Evolutionary conservation across 2,888 invertebrate genomes (phyloP).

Genomic region (Ferdinandea cuprea): DNA sequence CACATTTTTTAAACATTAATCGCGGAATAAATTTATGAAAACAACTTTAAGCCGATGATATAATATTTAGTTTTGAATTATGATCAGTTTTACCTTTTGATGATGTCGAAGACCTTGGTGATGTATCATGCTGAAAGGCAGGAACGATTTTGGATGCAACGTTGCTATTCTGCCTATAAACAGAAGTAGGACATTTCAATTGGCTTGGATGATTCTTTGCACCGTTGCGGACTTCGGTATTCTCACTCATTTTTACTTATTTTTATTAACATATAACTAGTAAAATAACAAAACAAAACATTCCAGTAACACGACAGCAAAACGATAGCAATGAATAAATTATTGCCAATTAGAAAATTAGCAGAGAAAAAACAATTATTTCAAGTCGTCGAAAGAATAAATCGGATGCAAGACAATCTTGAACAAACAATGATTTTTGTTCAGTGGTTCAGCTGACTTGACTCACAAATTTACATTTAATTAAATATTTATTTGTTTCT

Average conservation of each 20-base stretch:
- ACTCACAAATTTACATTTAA: conserved; percentile 2
- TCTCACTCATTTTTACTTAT: conserved; percentile 40
- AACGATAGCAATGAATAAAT: conserved; percentile 1
- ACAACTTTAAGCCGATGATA: conserved; percentile 18
- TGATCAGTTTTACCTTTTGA: conserved; percentile 52
- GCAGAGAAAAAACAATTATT: neutral
- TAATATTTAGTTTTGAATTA: conserved; percentile 11
- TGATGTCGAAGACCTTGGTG: conserved; percentile 60
- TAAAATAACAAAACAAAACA: neutral
- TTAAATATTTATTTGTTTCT: conserved; percentile 1
- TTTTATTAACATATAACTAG: conserved; percentile 8
- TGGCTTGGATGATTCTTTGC: conserved; percentile 21
- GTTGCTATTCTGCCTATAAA: conserved; percentile 24
- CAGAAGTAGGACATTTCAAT: conserved; percentile 14
- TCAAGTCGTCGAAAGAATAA: neutral
- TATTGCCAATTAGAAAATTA: neutral
- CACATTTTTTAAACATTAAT: neutral
- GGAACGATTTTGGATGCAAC: conserved; percentile 29
- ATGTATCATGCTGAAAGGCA: conserved; percentile 47
- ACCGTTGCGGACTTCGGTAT: neutral
- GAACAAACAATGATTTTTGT: conserved; percentile 3
- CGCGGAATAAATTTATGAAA: conserved; percentile 1
- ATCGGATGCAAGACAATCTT: neutral
- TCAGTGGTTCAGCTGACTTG: conserved; percentile 1
- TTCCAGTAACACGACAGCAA: neutral